phyloP scores from a whole-genome alignment of 1,140 invertebrate genomes.

The Drosophila bocqueti region DNA sequence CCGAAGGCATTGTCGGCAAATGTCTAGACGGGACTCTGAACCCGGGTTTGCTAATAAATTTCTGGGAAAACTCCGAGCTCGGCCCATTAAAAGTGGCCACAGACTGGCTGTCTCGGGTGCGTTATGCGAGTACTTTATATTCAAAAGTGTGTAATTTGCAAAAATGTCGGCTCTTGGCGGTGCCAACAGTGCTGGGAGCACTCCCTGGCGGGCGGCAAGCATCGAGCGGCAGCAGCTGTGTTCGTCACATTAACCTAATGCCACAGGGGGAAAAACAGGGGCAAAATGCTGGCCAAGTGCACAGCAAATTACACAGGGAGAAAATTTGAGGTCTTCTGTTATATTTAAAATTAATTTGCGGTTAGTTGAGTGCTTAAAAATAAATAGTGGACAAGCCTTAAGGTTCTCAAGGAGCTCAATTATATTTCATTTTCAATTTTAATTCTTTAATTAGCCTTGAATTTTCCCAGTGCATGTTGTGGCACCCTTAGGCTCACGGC shows the following conservation, averaged over 20 bases:
- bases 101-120: conserved; percentile 60
- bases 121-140: conserved; percentile 78
- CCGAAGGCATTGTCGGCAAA: conserved; percentile 26
- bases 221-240: conserved; percentile 60
- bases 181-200: not conserved
- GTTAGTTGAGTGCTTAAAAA: not conserved
- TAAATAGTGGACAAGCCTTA: not conserved
- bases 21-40: conserved; percentile 8
- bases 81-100: conserved; percentile 64
- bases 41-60: conserved; percentile 22
- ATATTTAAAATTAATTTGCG: too few species aligned
- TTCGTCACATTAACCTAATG: conserved; percentile 76
- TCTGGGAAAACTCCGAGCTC: conserved; percentile 18
- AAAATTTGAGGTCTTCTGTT: rapidly evolving
- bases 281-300: conserved; percentile 18
- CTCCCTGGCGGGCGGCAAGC: conserved; percentile 6
- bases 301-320: not conserved
- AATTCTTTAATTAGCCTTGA: not conserved
- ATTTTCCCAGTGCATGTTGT: conserved; percentile 1
- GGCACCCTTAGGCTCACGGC: conserved; percentile 25
- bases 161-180: conserved; percentile 52
- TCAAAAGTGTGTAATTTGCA: conserved; percentile 83
- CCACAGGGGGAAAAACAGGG: conserved; percentile 20
- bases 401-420: not conserved
- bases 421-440: not conserved